Evolutionary conservation across 2,888 invertebrate genomes (phyloP).

Genomic region (Pteria penguin): DNA sequence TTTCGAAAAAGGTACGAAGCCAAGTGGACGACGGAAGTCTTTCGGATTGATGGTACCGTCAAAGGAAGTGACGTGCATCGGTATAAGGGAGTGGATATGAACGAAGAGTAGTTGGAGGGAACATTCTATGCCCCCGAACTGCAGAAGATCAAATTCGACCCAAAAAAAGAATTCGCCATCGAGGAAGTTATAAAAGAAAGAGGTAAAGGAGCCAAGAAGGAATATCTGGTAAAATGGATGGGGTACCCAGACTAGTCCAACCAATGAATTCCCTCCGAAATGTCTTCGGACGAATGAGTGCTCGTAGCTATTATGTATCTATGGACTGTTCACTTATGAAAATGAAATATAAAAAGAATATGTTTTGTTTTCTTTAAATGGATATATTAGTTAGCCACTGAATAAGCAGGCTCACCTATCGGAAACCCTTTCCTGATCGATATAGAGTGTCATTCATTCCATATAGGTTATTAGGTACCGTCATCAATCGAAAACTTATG

Average conservation of each 20-base stretch:
- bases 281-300: too few species aligned
- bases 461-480: too few species aligned
- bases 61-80: not conserved
- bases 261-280: slow-evolving; percentile 34
- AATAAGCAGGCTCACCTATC: too few species aligned
- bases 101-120: slow-evolving; percentile 30
- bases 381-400: too few species aligned
- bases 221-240: slow-evolving; percentile 27
- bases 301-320: too few species aligned
- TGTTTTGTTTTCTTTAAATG: too few species aligned
- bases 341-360: too few species aligned
- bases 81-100: slow-evolving; percentile 12
- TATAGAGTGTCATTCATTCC: too few species aligned
- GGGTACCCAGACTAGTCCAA: slow-evolving; percentile 30
- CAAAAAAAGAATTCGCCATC: not conserved
- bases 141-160: slow-evolving; percentile 9
- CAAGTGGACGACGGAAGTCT: slow-evolving; percentile 47
- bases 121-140: slow-evolving; percentile 35
- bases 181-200: not conserved
- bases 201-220: not conserved
- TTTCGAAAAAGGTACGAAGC: slow-evolving; percentile 51
- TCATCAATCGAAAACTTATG: too few species aligned
- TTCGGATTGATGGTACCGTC: too few species aligned
- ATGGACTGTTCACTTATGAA: too few species aligned
- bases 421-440: too few species aligned